These are phyloP conservation scores for Alces alces DNA, from an alignment of 2,113 vertebrate species.

Conservation along the genomic window DNA sequence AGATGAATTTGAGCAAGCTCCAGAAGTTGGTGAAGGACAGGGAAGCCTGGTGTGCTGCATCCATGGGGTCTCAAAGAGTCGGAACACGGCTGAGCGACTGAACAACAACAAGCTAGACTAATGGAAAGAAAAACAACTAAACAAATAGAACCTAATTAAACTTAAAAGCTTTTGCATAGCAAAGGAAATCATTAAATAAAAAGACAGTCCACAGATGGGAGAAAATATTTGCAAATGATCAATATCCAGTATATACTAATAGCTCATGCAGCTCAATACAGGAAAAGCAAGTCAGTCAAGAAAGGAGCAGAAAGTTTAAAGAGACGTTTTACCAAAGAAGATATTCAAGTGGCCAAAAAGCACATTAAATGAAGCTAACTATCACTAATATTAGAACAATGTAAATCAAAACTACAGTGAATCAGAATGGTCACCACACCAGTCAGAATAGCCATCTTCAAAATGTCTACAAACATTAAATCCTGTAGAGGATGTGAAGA, in stretches of 20 bases:
- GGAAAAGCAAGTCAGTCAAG: background rate
- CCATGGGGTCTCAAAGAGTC: background rate
- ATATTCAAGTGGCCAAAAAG: background rate
- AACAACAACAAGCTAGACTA: background rate
- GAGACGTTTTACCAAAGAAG: background rate
- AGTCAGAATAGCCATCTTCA: background rate
- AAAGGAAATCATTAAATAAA: background rate
- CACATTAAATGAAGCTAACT: background rate
- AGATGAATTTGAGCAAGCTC: background rate
- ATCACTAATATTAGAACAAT: background rate
- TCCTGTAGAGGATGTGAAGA: background rate
- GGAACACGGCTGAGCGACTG: rapidly evolving
- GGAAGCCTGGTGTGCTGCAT: background rate
- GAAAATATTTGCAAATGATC: background rate
- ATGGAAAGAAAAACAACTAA: background rate
- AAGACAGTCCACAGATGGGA: background rate
- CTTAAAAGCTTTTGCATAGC: background rate
- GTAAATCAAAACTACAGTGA: background rate
- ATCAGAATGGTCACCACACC: background rate
- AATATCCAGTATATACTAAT: background rate
- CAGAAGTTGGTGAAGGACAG: background rate
- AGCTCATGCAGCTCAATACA: background rate
- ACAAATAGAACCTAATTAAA: background rate
- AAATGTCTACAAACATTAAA: background rate
- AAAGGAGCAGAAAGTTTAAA: background rate